Percentiles rank a stretch among this genome's conserved stretches.
These are phyloP conservation scores for Heliconius hewitsoni DNA, from an alignment of 1,140 invertebrate species.

Conservation along the genomic window DNA sequence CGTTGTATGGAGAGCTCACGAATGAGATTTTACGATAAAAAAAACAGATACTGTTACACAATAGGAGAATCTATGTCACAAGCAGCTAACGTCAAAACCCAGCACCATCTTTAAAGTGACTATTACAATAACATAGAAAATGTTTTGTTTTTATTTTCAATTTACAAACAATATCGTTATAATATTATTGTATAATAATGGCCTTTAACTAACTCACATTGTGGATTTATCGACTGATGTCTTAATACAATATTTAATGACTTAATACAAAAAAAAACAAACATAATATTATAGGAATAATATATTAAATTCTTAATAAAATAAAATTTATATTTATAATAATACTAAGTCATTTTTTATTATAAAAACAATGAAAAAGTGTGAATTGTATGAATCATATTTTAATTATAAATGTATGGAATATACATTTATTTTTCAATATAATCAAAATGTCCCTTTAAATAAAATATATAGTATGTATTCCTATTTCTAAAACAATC, in stretches of 20 bases:
- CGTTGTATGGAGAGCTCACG: too few relatives aligned
- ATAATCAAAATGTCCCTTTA: neutral
- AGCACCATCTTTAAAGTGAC: neutral
- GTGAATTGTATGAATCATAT: neutral
- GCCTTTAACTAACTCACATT: neutral
- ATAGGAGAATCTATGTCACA: too few relatives aligned
- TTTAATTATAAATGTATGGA: neutral
- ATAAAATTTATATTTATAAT: neutral
- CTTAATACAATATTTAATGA: neutral
- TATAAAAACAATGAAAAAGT: neutral
- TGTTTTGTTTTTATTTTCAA: neutral
- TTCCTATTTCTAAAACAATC: neutral
- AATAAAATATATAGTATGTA: neutral
- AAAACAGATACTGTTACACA: too few relatives aligned
- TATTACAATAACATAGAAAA: slow-evolving; percentile 11
- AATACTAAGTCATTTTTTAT: neutral
- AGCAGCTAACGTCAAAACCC: slow-evolving; percentile 2
- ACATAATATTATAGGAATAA: slow-evolving; percentile 1
- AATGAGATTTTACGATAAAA: too few relatives aligned
- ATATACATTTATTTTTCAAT: too few relatives aligned
- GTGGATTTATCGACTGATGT: neutral
- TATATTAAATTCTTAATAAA: slow-evolving; percentile 10
- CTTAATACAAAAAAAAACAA: slow-evolving; percentile 1
- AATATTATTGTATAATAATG: slow-evolving; percentile 4
- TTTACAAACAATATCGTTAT: slow-evolving; percentile 1